Evolutionary conservation across 2,113 vertebrate genomes (phyloP).

Genomic region (Pantherophis guttatus): DNA sequence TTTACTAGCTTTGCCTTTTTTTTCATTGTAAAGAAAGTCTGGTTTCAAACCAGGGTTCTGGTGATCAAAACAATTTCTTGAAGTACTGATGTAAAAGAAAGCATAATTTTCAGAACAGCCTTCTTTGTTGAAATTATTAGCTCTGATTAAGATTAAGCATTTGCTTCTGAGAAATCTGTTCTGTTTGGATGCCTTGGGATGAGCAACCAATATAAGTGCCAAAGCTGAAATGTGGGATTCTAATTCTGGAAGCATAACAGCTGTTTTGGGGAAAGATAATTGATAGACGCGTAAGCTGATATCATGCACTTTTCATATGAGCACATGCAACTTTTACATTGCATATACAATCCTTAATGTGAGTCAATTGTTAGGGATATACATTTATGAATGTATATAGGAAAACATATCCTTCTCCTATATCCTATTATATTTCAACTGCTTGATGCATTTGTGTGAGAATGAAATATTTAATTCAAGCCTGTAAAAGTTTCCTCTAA

Average conservation of each 20-base stretch:
- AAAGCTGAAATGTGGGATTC: background rate
- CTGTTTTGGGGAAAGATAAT: background rate
- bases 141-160: slow-evolving; percentile 1
- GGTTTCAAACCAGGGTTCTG: background rate
- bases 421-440: background rate
- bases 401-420: background rate
- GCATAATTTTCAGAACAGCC: background rate
- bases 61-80: background rate
- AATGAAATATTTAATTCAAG: background rate
- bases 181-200: background rate
- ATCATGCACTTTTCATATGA: background rate
- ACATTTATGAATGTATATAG: background rate
- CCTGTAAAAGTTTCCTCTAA: background rate
- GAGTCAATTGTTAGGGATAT: background rate
- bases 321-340: background rate
- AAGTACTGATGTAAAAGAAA: slow-evolving; percentile 11
- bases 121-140: background rate
- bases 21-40: background rate
- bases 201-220: background rate
- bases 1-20: background rate
- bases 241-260: background rate
- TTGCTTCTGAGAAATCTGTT: background rate
- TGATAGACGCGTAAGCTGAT: background rate
- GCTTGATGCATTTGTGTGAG: background rate
- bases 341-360: background rate